Evolutionary conservation across 2,888 invertebrate genomes (phyloP).

Genomic region (Tetragonisca angustula): DNA sequence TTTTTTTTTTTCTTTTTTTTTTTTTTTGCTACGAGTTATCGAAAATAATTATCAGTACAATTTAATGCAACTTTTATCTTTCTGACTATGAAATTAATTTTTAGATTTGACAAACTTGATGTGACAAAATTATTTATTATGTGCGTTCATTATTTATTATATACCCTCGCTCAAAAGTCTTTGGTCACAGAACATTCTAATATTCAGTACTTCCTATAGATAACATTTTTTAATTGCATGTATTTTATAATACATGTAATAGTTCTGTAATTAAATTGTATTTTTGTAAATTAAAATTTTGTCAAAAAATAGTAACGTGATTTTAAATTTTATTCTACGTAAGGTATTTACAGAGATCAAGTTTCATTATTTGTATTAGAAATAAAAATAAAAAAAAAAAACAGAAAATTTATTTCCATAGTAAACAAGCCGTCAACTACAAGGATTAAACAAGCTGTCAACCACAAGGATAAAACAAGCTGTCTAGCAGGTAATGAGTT

Average conservation of each 20-base stretch:
- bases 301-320: too few species aligned
- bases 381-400: neutral
- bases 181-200: too few species aligned
- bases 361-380: neutral
- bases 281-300: too few species aligned
- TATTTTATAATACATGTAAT: too few species aligned
- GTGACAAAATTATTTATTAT: too few species aligned
- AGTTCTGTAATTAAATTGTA: too few species aligned
- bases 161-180: too few species aligned
- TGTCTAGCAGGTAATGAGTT: neutral
- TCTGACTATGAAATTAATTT: neutral
- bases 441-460: neutral
- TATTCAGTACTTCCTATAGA: neutral
- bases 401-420: neutral
- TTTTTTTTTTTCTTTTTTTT: neutral
- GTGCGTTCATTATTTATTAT: too few species aligned
- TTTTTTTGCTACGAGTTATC: neutral
- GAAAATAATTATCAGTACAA: neutral
- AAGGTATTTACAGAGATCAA: too few species aligned
- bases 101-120: too few species aligned
- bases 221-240: too few species aligned
- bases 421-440: neutral
- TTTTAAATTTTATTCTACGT: too few species aligned
- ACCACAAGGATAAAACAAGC: neutral
- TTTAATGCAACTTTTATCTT: neutral